These are phyloP conservation scores for Mamestra configurata DNA, from an alignment of 1,140 invertebrate genomes.

Conservation along the genomic window DNA sequence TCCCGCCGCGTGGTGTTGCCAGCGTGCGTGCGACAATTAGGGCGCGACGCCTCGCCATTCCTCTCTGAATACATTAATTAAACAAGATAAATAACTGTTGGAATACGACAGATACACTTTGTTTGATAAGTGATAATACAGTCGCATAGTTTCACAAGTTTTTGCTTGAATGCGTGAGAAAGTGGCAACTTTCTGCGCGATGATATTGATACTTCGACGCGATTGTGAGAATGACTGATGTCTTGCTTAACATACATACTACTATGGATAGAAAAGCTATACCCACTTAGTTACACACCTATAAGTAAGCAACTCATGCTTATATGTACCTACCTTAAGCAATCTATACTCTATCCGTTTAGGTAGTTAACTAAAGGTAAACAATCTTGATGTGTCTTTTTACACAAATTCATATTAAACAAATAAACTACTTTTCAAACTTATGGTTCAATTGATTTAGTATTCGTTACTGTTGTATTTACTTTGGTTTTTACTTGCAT, in stretches of 20 bases:
- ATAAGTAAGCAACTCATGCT: no score
- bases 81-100: constrained; percentile 46
- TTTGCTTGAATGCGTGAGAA: constrained; percentile 28
- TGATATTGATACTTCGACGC: constrained; percentile 25
- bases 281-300: no score
- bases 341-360: no score
- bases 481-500: no score
- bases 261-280: no score
- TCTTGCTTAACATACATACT: background rate
- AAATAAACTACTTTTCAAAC: no score
- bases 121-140: constrained; percentile 34
- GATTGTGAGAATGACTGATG: constrained; percentile 14
- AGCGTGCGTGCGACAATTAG: constrained; percentile 42
- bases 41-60: constrained; percentile 44
- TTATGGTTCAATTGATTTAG: no score
- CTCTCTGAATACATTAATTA: constrained; percentile 48
- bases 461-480: no score
- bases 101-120: constrained; percentile 18
- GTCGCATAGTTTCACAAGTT: constrained; percentile 40
- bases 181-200: constrained; percentile 34
- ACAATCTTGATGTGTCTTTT: no score
- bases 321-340: no score
- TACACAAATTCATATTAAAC: no score
- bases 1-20: constrained; percentile 2
- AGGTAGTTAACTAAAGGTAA: no score